Conservation (phyloP, 2,888 invertebrate genomes). For the Zygothrica quintamaculata region DNA sequence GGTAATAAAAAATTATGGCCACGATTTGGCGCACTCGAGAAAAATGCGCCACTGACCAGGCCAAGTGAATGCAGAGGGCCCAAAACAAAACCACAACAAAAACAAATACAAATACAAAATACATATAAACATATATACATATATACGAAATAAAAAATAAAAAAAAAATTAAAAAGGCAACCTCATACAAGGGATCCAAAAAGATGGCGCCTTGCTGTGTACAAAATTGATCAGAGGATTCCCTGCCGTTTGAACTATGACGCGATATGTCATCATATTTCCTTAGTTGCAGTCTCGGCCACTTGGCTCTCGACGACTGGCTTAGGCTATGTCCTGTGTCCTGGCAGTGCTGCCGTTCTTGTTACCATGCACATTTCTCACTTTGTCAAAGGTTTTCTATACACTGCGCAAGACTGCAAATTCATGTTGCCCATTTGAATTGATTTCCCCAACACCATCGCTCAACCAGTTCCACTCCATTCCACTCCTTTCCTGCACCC, state of each 20-base stretch:
- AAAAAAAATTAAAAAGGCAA: constrained; percentile 6
- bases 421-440: constrained; percentile 30
- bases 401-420: constrained; percentile 62
- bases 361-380: constrained; percentile 68
- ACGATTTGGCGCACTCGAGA: constrained; percentile 75
- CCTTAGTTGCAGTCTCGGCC: constrained; percentile 55
- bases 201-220: constrained; percentile 84
- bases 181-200: constrained; percentile 56
- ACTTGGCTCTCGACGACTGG: constrained; percentile 16
- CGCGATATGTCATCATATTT: constrained; percentile 85
- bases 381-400: constrained; percentile 64
- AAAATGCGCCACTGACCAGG: constrained; percentile 68
- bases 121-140: too few species aligned
- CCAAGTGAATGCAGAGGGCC: constrained; percentile 35
- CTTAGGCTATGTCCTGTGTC: constrained; percentile 11
- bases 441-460: constrained; percentile 13
- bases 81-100: constrained; percentile 7
- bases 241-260: constrained; percentile 85
- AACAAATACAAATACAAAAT: constrained; percentile 22
- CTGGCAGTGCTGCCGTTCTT: constrained; percentile 29
- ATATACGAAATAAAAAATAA: constrained; percentile 1
- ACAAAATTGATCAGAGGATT: constrained; percentile 85
- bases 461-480: constrained; percentile 1
- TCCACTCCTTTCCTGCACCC: background rate
- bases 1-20: constrained; percentile 78